Evolutionary conservation across 2,888 invertebrate genomes (phyloP).

Genomic region (Nemotelus nigrinus): DNA sequence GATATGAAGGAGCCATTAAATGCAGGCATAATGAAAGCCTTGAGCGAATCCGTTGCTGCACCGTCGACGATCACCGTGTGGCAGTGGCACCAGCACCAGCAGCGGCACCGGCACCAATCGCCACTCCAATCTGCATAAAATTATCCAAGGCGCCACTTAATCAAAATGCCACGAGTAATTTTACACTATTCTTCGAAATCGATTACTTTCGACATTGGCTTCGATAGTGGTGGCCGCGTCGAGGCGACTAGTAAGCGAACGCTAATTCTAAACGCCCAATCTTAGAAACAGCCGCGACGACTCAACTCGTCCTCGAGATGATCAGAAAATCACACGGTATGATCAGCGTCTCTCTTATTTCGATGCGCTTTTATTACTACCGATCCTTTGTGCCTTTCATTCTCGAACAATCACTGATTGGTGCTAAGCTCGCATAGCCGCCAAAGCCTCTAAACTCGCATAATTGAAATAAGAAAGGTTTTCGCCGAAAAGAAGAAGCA

Average conservation of each 20-base stretch:
- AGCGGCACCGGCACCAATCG: slow-evolving; percentile 5
- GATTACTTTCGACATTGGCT: slow-evolving; percentile 30
- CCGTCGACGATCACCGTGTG: background rate
- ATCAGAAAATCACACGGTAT: too few relatives aligned
- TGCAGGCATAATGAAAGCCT: background rate
- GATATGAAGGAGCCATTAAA: background rate
- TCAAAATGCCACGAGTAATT: slow-evolving; percentile 42
- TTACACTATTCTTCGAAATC: slow-evolving; percentile 40
- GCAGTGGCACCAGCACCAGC: background rate
- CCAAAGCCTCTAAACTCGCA: too few relatives aligned
- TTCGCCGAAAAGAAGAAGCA: too few relatives aligned
- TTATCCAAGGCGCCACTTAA: slow-evolving; percentile 42
- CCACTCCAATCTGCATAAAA: slow-evolving; percentile 38
- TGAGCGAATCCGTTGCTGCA: background rate
- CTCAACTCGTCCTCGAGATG: too few relatives aligned
- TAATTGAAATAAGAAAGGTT: too few relatives aligned
- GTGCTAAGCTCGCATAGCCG: too few relatives aligned
- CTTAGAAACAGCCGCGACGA: too few relatives aligned
- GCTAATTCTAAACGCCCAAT: slow-evolving; percentile 39
- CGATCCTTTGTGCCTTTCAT: slow-evolving; percentile 12
- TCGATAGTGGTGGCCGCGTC: background rate
- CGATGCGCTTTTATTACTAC: background rate
- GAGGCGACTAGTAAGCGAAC: background rate
- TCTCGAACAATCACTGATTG: too few relatives aligned
- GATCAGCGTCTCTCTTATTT: background rate